A percentile compares a stretch with the other conserved stretches of the same genome.
phyloP scores from a whole-genome alignment of 2,113 vertebrate species.

The Anoplopoma fimbria region DNA sequence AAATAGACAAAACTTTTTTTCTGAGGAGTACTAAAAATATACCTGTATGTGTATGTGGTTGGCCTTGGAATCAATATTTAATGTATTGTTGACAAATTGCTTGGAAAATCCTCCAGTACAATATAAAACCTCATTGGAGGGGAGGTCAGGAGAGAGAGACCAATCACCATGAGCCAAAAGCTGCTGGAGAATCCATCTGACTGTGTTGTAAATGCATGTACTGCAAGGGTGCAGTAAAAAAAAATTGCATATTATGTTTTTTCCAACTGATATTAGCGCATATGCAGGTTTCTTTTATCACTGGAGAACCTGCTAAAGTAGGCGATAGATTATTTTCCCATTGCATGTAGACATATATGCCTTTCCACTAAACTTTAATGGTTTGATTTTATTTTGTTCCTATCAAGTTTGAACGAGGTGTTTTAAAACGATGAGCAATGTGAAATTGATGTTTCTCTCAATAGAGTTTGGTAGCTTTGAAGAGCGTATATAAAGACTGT shows the following conservation, averaged over 20 bases:
- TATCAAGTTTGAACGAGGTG: too few species aligned
- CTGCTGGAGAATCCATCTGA: slow-evolving; percentile 16
- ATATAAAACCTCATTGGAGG: slow-evolving; percentile 21
- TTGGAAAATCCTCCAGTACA: slow-evolving; percentile 37
- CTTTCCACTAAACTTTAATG: not conserved
- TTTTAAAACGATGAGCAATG: too few species aligned
- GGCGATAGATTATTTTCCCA: not conserved
- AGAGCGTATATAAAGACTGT: too few species aligned
- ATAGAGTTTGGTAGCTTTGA: too few species aligned
- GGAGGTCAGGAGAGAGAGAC: slow-evolving; percentile 34
- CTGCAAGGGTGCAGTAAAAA: not conserved
- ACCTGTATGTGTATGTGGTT: not conserved
- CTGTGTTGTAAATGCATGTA: not conserved
- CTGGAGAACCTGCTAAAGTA: not conserved
- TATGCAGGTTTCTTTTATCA: not conserved
- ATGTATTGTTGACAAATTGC: slow-evolving; percentile 42
- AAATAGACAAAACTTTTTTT: slow-evolving; percentile 10
- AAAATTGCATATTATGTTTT: not conserved
- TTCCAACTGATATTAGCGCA: not conserved
- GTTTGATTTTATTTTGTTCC: too few species aligned
- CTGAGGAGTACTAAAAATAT: not conserved
- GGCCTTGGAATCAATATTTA: slow-evolving; percentile 53
- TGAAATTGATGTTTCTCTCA: too few species aligned
- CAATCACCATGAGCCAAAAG: slow-evolving; percentile 43
- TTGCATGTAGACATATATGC: not conserved